Conservation (phyloP, 1,140 invertebrate genomes). For the Anthonomus grandis region DNA sequence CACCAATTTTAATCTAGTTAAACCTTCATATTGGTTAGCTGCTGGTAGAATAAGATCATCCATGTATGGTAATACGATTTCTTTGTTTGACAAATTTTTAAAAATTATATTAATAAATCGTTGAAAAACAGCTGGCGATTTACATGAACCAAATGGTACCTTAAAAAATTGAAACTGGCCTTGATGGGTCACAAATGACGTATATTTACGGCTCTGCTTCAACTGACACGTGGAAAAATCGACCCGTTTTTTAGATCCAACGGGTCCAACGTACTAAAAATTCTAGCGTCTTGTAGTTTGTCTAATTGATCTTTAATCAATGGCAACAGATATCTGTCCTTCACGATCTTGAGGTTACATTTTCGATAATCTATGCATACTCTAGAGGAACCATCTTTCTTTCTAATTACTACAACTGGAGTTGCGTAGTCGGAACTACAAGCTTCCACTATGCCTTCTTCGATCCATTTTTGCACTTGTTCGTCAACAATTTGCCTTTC, state of each 20-base stretch:
- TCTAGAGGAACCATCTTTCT: constrained; percentile 29
- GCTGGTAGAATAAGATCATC: constrained; percentile 34
- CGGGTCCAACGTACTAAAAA: constrained; percentile 28
- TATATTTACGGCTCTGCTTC: constrained; percentile 30
- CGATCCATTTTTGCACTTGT: constrained; percentile 11
- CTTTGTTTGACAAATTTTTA: constrained; percentile 28
- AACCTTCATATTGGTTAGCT: constrained; percentile 15
- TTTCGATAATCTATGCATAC: constrained; percentile 35
- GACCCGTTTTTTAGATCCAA: too few relatives aligned
- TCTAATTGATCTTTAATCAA: constrained; percentile 37
- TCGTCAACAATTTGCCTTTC: constrained; percentile 19
- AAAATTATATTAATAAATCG: constrained; percentile 36
- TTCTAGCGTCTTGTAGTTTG: constrained; percentile 18
- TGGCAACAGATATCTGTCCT: constrained; percentile 35
- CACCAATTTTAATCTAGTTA: constrained; percentile 24
- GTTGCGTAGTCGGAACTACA: constrained; percentile 31
- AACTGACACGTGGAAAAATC: constrained; percentile 21
- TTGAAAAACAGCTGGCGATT: constrained; percentile 13
- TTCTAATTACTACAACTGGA: constrained; percentile 22
- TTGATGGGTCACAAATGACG: constrained; percentile 30
- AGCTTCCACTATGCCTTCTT: constrained; percentile 17
- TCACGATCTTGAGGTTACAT: constrained; percentile 34
- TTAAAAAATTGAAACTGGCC: constrained; percentile 39
- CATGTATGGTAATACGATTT: constrained; percentile 29
- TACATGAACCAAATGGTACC: constrained; percentile 35